phyloP scores from a whole-genome alignment of 2,113 vertebrate species.

The Sylvicapra grimmia region DNA sequence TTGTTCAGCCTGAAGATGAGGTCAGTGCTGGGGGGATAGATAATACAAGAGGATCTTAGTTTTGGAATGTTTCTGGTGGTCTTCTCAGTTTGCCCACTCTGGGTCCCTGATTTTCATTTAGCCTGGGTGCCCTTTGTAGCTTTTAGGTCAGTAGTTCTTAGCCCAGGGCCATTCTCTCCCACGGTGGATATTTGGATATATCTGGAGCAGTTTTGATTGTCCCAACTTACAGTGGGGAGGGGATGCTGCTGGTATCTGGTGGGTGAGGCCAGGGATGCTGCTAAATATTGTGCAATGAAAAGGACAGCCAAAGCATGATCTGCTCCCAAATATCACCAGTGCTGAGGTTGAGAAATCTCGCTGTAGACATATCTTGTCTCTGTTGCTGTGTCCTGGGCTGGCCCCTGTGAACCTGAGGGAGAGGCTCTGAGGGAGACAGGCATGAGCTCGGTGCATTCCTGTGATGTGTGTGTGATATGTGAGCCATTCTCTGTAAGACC shows the following conservation, averaged over 20 bases:
- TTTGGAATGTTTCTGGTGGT: no score
- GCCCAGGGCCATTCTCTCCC: not conserved
- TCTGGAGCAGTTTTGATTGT: not conserved
- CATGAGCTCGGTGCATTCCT: not conserved
- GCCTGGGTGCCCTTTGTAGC: not conserved
- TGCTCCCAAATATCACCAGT: fast-evolving
- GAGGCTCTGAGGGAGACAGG: not conserved
- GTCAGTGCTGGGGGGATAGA: not conserved
- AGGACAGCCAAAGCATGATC: not conserved
- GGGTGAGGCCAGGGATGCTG: not conserved
- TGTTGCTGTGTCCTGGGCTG: not conserved
- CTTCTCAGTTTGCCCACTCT: not conserved
- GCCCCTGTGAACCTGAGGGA: not conserved
- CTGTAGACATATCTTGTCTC: not conserved
- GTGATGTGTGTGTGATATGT: not conserved
- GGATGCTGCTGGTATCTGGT: not conserved
- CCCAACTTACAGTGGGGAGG: not conserved
- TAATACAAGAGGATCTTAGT: not conserved
- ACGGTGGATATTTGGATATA: not conserved
- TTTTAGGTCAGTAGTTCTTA: not conserved
- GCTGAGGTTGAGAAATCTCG: not conserved
- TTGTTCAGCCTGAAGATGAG: not conserved
- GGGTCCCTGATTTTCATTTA: not conserved
- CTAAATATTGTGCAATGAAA: not conserved
- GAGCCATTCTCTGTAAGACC: not conserved